A percentile compares a stretch with the other conserved stretches of the same genome.
phyloP scores from a whole-genome alignment of 2,888 invertebrate species.

The Enchytraeus crypticus region DNA sequence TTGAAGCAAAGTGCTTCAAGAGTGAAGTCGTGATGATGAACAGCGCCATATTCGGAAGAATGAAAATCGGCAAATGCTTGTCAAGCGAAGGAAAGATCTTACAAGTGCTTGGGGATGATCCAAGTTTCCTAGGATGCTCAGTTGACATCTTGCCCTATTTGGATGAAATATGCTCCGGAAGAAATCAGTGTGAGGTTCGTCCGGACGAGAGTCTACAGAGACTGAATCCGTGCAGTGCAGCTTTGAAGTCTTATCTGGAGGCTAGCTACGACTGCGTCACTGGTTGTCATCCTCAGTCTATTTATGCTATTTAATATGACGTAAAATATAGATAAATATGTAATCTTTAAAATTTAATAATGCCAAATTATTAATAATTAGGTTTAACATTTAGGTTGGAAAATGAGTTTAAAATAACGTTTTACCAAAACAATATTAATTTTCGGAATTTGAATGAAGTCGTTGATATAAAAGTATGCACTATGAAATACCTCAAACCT shows the following conservation, averaged over 20 bases:
- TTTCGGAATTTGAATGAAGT: no score
- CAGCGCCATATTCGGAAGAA: constrained; percentile 1
- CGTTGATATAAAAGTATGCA: no score
- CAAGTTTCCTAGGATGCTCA: constrained; percentile 1
- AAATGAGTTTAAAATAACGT: no score
- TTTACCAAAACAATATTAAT: no score
- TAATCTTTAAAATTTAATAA: no score
- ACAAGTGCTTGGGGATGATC: constrained; percentile 1
- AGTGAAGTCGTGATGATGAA: neutral
- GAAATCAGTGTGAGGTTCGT: constrained; percentile 1
- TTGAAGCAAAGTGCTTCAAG: neutral
- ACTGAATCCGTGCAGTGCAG: constrained; percentile 1
- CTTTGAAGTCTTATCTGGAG: constrained; percentile 4
- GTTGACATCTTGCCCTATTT: constrained; percentile 1
- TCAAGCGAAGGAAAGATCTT: neutral
- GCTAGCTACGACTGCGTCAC: constrained; percentile 1
- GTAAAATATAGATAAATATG: no score
- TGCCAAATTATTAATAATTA: no score
- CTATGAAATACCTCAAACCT: no score
- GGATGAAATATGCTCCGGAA: constrained; percentile 8
- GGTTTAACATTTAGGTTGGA: no score
- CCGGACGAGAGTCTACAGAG: neutral
- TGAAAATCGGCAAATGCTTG: neutral
- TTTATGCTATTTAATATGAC: no score
- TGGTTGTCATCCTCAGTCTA: no score